phyloP scores from a whole-genome alignment of 2,113 vertebrate species.

The Heterotilapia buettikoferi region DNA sequence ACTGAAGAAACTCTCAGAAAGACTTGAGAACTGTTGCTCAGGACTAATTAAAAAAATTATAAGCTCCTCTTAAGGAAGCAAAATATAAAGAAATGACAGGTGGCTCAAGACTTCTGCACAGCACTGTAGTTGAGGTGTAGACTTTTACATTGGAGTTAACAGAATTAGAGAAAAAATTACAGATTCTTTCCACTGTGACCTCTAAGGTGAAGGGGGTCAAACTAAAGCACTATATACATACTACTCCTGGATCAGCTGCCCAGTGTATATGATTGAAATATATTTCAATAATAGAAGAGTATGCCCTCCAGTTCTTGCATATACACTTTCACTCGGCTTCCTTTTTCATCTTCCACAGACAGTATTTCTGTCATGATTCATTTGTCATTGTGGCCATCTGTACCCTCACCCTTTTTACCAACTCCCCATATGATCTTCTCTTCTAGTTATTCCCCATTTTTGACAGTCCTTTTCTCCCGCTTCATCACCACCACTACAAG shows the following conservation, averaged over 20 bases:
- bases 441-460: not conserved
- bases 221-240: not conserved
- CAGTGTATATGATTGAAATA: not conserved
- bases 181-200: not conserved
- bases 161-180: not conserved
- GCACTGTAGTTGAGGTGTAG: not conserved
- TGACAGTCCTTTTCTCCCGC: not conserved
- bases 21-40: not conserved
- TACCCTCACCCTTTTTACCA: not conserved
- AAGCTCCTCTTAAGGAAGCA: not conserved
- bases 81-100: not conserved
- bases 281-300: not conserved
- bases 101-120: not conserved
- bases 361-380: not conserved
- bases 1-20: not conserved
- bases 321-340: not conserved
- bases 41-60: not conserved
- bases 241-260: not conserved
- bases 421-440: not conserved
- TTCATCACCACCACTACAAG: not conserved
- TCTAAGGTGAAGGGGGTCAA: not conserved
- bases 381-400: not conserved
- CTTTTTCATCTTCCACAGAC: not conserved
- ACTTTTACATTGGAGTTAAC: not conserved
- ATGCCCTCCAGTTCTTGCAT: not conserved